phyloP scores from a whole-genome alignment of 2,888 invertebrate species.

The Ophion obscuratus region DNA sequence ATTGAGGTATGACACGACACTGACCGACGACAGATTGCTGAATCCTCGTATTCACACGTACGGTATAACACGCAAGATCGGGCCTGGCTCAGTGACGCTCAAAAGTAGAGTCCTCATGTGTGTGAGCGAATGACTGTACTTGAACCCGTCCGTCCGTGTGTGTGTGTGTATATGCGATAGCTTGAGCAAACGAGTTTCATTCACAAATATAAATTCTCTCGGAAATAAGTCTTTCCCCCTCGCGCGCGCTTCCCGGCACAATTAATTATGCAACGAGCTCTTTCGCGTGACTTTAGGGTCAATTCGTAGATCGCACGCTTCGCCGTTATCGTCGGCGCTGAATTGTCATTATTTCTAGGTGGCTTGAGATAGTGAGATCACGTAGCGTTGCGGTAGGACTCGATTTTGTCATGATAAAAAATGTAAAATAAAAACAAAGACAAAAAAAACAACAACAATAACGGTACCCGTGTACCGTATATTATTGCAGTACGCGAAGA shows the following conservation, averaged over 20 bases:
- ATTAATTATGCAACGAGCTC: slow-evolving; percentile 40
- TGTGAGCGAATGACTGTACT: background rate
- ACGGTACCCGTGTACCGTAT: background rate
- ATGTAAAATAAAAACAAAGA: background rate
- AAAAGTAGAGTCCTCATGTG: background rate
- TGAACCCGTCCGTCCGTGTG: background rate
- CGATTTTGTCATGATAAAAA: background rate
- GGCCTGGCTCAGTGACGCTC: background rate
- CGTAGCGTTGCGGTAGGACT: background rate
- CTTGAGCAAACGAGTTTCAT: slow-evolving; percentile 27
- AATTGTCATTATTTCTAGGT: slow-evolving; percentile 17
- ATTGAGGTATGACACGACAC: slow-evolving; percentile 6
- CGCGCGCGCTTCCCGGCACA: slow-evolving; percentile 19
- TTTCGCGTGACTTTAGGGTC: slow-evolving; percentile 31
- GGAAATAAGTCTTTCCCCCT: slow-evolving; percentile 14
- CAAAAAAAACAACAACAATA: background rate
- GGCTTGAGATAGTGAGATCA: background rate
- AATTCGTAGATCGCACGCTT: slow-evolving; percentile 2
- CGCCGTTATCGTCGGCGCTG: background rate
- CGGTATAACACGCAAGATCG: background rate
- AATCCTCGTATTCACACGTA: slow-evolving; percentile 2
- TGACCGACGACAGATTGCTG: slow-evolving; percentile 15
- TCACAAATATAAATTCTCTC: slow-evolving; percentile 10
- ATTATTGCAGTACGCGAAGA: background rate
- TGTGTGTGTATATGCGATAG: background rate